phyloP scores from a whole-genome alignment of 2,113 vertebrate species.

The Sebastes fasciatus region DNA sequence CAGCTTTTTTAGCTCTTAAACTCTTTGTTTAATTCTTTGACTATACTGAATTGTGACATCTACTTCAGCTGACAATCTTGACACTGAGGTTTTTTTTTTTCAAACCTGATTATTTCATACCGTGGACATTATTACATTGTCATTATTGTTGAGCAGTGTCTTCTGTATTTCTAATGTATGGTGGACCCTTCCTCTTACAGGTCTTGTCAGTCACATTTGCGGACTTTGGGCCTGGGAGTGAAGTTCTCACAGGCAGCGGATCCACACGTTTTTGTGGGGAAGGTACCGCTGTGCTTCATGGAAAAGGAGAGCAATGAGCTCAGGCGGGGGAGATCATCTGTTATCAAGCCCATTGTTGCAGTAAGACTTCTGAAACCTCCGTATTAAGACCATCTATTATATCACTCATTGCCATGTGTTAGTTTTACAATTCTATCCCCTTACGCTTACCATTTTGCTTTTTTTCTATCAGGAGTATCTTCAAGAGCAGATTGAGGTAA shows the following conservation, averaged over 20 bases:
- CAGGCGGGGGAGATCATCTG: slow-evolving; percentile 87
- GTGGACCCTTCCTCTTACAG: slow-evolving; percentile 74
- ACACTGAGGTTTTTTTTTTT: not conserved
- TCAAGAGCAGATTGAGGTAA: slow-evolving; percentile 94
- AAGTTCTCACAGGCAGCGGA: slow-evolving; percentile 83
- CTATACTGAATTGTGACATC: not conserved
- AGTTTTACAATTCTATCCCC: not conserved
- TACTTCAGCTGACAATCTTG: not conserved
- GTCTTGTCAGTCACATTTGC: slow-evolving; percentile 86
- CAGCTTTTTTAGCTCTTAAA: not conserved
- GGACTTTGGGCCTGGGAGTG: slow-evolving; percentile 90
- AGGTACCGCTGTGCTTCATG: slow-evolving; percentile 92
- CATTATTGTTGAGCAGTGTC: too few relatives aligned
- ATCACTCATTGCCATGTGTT: not conserved
- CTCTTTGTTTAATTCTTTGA: not conserved
- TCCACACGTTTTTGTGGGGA: slow-evolving; percentile 85
- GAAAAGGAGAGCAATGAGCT: slow-evolving; percentile 94
- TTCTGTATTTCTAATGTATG: not conserved
- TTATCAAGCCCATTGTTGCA: slow-evolving; percentile 91
- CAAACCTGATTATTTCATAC: not conserved
- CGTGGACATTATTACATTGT: not conserved
- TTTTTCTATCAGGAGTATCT: slow-evolving; percentile 88
- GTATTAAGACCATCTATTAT: not conserved
- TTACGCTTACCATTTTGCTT: not conserved
- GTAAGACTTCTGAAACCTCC: slow-evolving; percentile 68